Evolutionary conservation across 1,140 invertebrate genomes (phyloP), one percentile per base, ranked within the genome.

Genomic region (Macrotrachela quadricornifera): DNA sequence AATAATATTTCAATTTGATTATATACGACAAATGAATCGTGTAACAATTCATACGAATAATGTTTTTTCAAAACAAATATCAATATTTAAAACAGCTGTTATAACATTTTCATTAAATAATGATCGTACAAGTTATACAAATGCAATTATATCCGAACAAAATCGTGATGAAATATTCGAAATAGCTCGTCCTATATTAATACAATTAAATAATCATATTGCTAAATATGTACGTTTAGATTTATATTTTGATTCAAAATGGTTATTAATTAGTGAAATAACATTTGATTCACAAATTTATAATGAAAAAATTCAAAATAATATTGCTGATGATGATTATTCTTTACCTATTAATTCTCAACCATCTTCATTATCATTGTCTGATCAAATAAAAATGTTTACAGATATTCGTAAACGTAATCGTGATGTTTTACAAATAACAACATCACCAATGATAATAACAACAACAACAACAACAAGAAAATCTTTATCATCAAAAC

Each of bases 191-290:
- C 83, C 85, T 65, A 78, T 88, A 21, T 78, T 78, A 57, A 82
- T 90, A 59, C 81, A 81, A 59, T 74, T 88, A 14, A 79, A 83
- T 64, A 79, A 86, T 60, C 76, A 81, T 10, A 75, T 87, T 30
- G 85, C 82, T 6, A 75, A 77, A 61, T 85, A 79, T 69, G 78
- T 88, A 30, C 81, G 81, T 59, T 72, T 88, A 14, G 77, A 80
- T 59, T 70, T 88, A 12, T 76, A 76, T 59, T 90, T 88, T 68
- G 78, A 82, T 10, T 76, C 82, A 6, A 74, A 77, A 50, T 90
- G 84, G 84, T 82, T 91, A 56, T 78, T 91, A 67, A 77, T 91
- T 59, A 85, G 82, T 66, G 85, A 90, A 71, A 74, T 88, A 46
- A 56, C 60, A 30, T 71, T 73, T 57, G 58, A 60, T n/a, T 71